These are phyloP conservation scores for Drosophila tanythrix DNA, from an alignment of 2,888 invertebrate genomes.

Conservation along the genomic window DNA sequence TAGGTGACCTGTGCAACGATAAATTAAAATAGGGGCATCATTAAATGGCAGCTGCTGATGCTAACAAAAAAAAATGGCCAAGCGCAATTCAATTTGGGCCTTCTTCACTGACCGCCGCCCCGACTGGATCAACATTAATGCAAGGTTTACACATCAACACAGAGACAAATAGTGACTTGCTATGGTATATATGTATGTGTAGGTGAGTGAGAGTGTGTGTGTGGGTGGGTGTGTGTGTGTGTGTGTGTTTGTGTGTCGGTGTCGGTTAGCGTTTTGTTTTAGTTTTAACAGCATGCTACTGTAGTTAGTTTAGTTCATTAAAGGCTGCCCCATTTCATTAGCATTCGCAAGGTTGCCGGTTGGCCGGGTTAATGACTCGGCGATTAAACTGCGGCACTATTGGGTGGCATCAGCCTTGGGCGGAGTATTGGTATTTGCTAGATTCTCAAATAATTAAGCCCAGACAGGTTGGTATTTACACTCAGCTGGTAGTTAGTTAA, in stretches of 20 bases:
- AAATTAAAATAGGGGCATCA: conserved; percentile 77
- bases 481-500: conserved; percentile 24
- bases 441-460: conserved; percentile 44
- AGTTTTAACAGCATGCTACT: conserved; percentile 44
- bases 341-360: conserved; percentile 32
- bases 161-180: conserved; percentile 30
- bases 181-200: conserved; percentile 11
- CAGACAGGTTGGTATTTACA: conserved; percentile 15
- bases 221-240: conserved; percentile 6
- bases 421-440: conserved; percentile 15
- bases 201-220: conserved; percentile 9
- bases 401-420: background rate
- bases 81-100: conserved; percentile 68
- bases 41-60: conserved; percentile 74
- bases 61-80: conserved; percentile 46
- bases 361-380: conserved; percentile 32
- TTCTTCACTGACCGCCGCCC: conserved; percentile 32
- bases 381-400: conserved; percentile 20
- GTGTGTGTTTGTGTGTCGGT: conserved; percentile 15
- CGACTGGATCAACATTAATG: conserved; percentile 65
- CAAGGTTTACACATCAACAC: conserved; percentile 74
- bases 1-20: conserved; percentile 90
- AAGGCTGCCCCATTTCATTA: conserved; percentile 45
- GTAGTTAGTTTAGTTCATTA: conserved; percentile 45
- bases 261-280: conserved; percentile 22